These are phyloP conservation scores for Cynopterus brachyotis DNA, from an alignment of 2,113 vertebrate genomes.

Conservation along the genomic window DNA sequence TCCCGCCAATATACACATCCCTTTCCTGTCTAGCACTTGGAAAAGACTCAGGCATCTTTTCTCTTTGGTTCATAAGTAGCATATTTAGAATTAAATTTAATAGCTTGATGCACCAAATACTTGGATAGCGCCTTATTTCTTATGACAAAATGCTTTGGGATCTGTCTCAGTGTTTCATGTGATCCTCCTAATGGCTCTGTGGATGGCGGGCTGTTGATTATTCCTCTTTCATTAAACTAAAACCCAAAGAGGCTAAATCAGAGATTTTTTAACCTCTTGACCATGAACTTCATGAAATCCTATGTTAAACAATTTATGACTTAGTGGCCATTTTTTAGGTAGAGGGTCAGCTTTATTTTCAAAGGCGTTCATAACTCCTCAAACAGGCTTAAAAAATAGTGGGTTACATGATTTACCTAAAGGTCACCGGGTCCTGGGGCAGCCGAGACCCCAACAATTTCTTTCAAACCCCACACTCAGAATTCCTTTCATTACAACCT, in stretches of 20 bases:
- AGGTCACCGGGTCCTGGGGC: background rate
- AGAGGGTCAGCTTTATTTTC: background rate
- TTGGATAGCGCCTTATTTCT: background rate
- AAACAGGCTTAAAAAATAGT: background rate
- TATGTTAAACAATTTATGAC: background rate
- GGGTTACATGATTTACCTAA: background rate
- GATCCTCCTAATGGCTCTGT: background rate
- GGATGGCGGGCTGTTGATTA: background rate
- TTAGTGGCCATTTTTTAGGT: background rate
- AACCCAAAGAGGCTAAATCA: background rate
- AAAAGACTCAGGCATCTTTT: background rate
- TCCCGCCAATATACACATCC: background rate
- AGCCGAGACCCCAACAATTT: background rate
- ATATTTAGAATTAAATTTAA: conserved; percentile 39
- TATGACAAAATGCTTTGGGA: background rate
- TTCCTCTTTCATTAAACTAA: background rate
- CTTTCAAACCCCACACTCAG: background rate
- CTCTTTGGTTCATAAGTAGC: background rate
- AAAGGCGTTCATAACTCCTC: background rate
- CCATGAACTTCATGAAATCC: background rate
- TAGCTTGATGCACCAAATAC: background rate
- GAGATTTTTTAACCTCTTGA: background rate
- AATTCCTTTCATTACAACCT: background rate
- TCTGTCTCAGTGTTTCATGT: background rate
- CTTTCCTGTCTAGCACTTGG: background rate